Percentiles rank a stretch among this genome's conserved stretches.
Conservation (phyloP, 2,888 invertebrate species). For the Lapara coniferarum region DNA sequence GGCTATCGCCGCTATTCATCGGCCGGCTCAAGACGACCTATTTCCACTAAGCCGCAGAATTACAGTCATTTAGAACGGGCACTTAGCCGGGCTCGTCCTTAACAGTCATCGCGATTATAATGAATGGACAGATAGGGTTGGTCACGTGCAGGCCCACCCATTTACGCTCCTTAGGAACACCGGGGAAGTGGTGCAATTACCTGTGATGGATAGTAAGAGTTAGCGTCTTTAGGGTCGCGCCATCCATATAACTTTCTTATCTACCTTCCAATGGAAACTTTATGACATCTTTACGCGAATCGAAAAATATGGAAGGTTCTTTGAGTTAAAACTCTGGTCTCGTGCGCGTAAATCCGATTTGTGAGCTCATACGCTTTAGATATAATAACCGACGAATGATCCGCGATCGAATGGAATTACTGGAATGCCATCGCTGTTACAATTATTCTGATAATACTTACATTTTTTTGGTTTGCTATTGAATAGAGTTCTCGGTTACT, state of each 20-base stretch:
- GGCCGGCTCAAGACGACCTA: slow-evolving; percentile 11
- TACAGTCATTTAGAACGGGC: slow-evolving; percentile 33
- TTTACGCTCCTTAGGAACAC: slow-evolving; percentile 75
- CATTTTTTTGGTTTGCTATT: too few relatives aligned
- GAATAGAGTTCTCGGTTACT: too few relatives aligned
- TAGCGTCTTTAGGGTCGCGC: slow-evolving; percentile 69
- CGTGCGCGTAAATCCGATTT: slow-evolving; percentile 55
- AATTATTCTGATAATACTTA: too few relatives aligned
- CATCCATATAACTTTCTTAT: slow-evolving; percentile 76
- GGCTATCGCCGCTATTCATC: too few relatives aligned
- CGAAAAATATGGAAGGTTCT: slow-evolving; percentile 74
- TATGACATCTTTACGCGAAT: slow-evolving; percentile 77
- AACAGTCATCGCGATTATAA: slow-evolving; percentile 60
- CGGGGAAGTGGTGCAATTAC: slow-evolving; percentile 76
- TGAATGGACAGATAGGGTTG: slow-evolving; percentile 67
- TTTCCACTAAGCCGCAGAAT: slow-evolving; percentile 19
- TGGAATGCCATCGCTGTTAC: neutral
- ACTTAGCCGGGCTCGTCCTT: slow-evolving; percentile 47
- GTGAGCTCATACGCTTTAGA: slow-evolving; percentile 44
- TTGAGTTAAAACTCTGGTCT: slow-evolving; percentile 62
- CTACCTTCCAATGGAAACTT: slow-evolving; percentile 72
- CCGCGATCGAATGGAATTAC: neutral
- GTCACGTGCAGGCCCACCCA: slow-evolving; percentile 73
- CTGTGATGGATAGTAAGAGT: slow-evolving; percentile 75
- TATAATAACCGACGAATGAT: slow-evolving; percentile 19